These are phyloP conservation scores for Neotragus pygmaeus DNA, from an alignment of 2,113 vertebrate species.

Conservation along the genomic window DNA sequence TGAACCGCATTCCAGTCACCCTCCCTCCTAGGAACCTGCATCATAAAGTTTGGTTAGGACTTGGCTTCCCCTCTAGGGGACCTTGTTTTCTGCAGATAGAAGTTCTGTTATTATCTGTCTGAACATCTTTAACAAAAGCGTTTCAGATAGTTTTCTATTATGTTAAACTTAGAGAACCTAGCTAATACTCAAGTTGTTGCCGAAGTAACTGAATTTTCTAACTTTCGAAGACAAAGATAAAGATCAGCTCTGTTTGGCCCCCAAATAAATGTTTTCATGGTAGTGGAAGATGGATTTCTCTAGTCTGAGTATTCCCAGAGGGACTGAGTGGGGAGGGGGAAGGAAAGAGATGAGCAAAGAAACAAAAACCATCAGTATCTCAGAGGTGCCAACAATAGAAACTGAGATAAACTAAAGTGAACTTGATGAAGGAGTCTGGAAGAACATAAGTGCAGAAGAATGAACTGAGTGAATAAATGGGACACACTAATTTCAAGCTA, in stretches of 20 bases:
- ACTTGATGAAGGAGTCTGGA: slow-evolving; percentile 56
- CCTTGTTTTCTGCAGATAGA: background rate
- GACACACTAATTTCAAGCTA: background rate
- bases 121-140: background rate
- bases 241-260: slow-evolving; percentile 33
- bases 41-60: slow-evolving; percentile 50
- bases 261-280: background rate
- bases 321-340: background rate
- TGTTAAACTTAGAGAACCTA: background rate
- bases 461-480: background rate
- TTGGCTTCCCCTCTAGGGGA: background rate
- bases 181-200: background rate
- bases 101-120: background rate
- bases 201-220: background rate
- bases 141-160: background rate
- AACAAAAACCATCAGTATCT: slow-evolving; percentile 26
- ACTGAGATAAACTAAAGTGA: slow-evolving; percentile 57
- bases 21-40: background rate
- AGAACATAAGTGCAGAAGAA: background rate
- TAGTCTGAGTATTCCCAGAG: slow-evolving; percentile 31
- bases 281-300: slow-evolving; percentile 47
- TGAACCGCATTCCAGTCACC: slow-evolving; percentile 27
- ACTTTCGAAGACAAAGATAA: background rate
- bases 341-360: background rate
- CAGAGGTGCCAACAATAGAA: slow-evolving; percentile 50